Evolutionary conservation across 2,797 vertebrate genomes (phyloP).

Genomic region (Enteromius fasciolatus): DNA sequence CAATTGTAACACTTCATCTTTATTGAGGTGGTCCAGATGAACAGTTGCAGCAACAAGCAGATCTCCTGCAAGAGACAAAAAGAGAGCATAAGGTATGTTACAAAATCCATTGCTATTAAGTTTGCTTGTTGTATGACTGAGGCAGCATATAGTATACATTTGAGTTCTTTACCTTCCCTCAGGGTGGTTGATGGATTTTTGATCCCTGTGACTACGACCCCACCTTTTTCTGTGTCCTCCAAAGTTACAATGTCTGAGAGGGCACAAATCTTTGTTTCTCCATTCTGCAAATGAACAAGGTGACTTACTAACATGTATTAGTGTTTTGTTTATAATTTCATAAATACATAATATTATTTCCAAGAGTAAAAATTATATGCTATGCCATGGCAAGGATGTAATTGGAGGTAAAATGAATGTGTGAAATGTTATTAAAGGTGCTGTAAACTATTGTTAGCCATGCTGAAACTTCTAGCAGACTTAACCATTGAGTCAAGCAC

Average conservation of each 20-base stretch:
- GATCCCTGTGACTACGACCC: constrained; percentile 52
- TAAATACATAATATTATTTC: not conserved
- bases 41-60: constrained; percentile 78
- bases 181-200: constrained; percentile 25
- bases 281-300: constrained; percentile 59
- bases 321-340: constrained; percentile 11
- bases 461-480: not conserved
- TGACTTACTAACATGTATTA: not conserved
- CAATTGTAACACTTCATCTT: constrained; percentile 71
- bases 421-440: not conserved
- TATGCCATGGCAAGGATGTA: not conserved
- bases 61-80: constrained; percentile 65
- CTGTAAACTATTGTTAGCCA: constrained; percentile 1
- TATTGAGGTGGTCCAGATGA: constrained; percentile 74
- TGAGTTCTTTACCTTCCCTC: constrained; percentile 35
- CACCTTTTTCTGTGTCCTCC: constrained; percentile 61
- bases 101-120: not conserved
- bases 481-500: not conserved
- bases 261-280: constrained; percentile 47
- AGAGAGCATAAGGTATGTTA: not conserved
- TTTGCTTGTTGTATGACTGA: constrained; percentile 5
- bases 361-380: not conserved
- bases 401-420: not conserved
- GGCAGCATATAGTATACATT: not conserved
- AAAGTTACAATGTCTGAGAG: constrained; percentile 66